A percentile compares a stretch with the other conserved stretches of the same genome.
These are phyloP conservation scores for Cotesia congregata DNA, from an alignment of 2,888 invertebrate species.

Conservation along the genomic window DNA sequence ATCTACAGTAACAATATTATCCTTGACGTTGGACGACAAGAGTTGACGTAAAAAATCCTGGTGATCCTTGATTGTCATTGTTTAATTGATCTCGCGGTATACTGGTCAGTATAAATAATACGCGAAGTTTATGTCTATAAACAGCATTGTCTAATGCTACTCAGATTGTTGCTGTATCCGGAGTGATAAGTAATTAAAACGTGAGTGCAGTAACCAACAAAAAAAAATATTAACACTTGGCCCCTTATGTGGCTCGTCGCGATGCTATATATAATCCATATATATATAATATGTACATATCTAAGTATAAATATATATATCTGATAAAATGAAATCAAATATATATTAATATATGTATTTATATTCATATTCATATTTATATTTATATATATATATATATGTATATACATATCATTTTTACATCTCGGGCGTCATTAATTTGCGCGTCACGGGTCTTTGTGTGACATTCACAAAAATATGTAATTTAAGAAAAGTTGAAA, in stretches of 20 bases:
- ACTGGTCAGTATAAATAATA: slow-evolving; percentile 1
- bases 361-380: not conserved
- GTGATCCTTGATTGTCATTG: slow-evolving; percentile 6
- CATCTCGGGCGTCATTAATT: not conserved
- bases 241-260: slow-evolving; percentile 5
- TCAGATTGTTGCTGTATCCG: slow-evolving; percentile 27
- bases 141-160: slow-evolving; percentile 8
- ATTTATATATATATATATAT: not conserved
- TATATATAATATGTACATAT: not conserved
- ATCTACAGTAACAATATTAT: slow-evolving; percentile 11
- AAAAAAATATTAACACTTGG: slow-evolving; percentile 22
- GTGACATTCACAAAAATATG: not conserved
- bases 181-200: slow-evolving; percentile 13
- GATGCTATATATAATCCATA: slow-evolving; percentile 2
- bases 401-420: not conserved
- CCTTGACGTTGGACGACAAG: slow-evolving; percentile 20
- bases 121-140: not conserved
- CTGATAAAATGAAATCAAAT: no score
- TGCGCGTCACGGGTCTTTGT: not conserved
- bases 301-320: slow-evolving; percentile 3
- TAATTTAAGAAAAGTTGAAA: not conserved
- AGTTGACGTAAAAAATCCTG: slow-evolving; percentile 18
- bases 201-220: slow-evolving; percentile 30
- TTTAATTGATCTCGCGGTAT: not conserved
- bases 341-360: no score